Evolutionary conservation across 1,140 invertebrate species (phyloP).

Genomic region (Limonius californicus): DNA sequence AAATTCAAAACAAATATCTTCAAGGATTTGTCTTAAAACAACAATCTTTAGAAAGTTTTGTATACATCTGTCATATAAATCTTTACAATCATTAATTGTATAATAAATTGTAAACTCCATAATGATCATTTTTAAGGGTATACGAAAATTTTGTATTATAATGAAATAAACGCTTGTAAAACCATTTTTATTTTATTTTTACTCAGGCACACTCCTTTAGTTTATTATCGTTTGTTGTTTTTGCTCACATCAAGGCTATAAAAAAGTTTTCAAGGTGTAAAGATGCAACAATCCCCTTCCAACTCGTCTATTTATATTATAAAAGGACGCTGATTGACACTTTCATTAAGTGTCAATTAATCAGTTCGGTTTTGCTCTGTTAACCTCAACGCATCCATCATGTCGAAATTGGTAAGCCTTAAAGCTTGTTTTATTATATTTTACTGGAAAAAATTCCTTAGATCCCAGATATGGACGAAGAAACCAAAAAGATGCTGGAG

Average conservation of each 20-base stretch:
- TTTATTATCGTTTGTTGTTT: no score
- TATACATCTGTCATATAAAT: neutral
- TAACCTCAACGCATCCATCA: neutral
- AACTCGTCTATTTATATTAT: conserved; percentile 2
- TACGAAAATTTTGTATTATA: no score
- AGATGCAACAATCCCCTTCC: neutral
- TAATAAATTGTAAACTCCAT: no score
- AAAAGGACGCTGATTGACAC: conserved; percentile 3
- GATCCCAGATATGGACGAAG: neutral
- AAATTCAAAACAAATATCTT: no score
- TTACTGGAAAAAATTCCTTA: neutral
- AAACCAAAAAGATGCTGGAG: neutral
- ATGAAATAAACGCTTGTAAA: no score
- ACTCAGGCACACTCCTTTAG: no score
- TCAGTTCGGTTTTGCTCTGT: neutral
- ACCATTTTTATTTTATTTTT: no score
- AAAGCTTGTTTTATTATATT: neutral
- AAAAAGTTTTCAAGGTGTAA: neutral
- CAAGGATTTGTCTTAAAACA: neutral
- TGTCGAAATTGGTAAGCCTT: neutral
- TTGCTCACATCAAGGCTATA: no score
- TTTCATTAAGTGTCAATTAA: neutral
- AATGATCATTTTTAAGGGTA: no score
- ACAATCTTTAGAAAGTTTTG: neutral
- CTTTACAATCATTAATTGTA: neutral